phyloP scores from a whole-genome alignment of 1,140 invertebrate species.

The Drosophila bocki region DNA sequence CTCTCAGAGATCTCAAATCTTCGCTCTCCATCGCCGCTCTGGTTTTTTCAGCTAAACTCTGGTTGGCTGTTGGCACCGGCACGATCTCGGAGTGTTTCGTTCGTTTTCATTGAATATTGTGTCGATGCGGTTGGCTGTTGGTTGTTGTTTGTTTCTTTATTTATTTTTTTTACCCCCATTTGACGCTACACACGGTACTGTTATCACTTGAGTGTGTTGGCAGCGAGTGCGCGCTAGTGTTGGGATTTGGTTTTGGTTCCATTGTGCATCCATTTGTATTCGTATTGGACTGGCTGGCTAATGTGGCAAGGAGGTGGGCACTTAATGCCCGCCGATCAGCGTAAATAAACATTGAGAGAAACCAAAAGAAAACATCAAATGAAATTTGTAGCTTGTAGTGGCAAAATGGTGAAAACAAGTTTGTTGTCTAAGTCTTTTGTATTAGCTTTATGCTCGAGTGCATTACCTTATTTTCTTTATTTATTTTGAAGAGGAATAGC shows the following conservation, averaged over 20 bases:
- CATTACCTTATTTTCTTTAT: neutral
- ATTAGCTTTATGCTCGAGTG: neutral
- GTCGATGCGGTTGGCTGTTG: conserved; percentile 78
- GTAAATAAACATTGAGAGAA: conserved; percentile 66
- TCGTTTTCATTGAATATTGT: conserved; percentile 80
- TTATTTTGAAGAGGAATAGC: neutral
- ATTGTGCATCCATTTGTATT: conserved; percentile 79
- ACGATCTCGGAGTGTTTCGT: conserved; percentile 68
- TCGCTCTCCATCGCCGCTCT: conserved; percentile 12
- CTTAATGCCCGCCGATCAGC: conserved; percentile 72
- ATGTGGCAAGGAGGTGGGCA: conserved; percentile 78
- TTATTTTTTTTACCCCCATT: conserved; percentile 28
- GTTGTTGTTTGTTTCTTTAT: conserved; percentile 28
- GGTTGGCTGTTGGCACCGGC: conserved; percentile 71
- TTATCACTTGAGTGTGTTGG: conserved; percentile 61
- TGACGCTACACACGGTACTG: conserved; percentile 74
- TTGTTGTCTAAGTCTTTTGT: conserved; percentile 68
- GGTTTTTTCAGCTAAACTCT: conserved; percentile 54
- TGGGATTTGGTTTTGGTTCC: conserved; percentile 43
- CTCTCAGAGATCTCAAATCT: neutral
- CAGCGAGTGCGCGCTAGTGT: conserved; percentile 9
- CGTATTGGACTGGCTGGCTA: conserved; percentile 63
- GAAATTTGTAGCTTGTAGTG: conserved; percentile 56
- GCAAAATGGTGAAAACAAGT: conserved; percentile 80
- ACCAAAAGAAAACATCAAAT: conserved; percentile 47